These are phyloP conservation scores for Parotocinclus haroldoi DNA, from an alignment of 2,797 vertebrate genomes.

Conservation along the genomic window DNA sequence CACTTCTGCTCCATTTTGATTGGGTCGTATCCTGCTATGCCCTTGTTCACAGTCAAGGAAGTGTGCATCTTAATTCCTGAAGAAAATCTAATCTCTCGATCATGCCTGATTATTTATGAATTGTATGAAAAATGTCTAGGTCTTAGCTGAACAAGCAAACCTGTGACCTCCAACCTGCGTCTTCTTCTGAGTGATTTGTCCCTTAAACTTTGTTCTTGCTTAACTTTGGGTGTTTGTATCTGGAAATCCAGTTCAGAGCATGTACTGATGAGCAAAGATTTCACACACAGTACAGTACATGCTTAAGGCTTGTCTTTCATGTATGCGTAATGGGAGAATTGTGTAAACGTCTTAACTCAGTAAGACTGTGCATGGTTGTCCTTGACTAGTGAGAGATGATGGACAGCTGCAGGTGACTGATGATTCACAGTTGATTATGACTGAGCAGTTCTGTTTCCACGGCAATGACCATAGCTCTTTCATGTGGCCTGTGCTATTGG, in stretches of 20 bases:
- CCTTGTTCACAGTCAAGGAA: conserved; percentile 19
- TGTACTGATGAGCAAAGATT: conserved; percentile 1
- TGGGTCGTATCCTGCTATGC: background rate
- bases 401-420: conserved; percentile 15
- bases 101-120: conserved; percentile 13
- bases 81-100: conserved; percentile 14
- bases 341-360: background rate
- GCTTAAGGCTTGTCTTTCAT: conserved; percentile 5
- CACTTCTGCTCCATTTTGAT: conserved; percentile 35
- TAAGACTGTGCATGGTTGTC: conserved; percentile 13
- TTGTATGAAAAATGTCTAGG: background rate
- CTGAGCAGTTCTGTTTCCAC: too few species aligned
- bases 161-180: background rate
- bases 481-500: too few species aligned
- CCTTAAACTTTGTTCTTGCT: background rate
- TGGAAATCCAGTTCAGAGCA: background rate
- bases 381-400: conserved; percentile 12
- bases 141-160: background rate
- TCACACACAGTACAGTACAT: background rate
- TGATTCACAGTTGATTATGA: conserved; percentile 1
- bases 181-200: background rate
- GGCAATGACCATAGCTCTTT: too few species aligned
- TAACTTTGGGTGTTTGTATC: conserved; percentile 29
- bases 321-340: conserved; percentile 10
- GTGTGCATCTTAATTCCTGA: conserved; percentile 16